Percentiles rank a stretch among this genome's conserved stretches.
Conservation (phyloP, 2,113 vertebrate species). For the Takifugu bimaculatus region DNA sequence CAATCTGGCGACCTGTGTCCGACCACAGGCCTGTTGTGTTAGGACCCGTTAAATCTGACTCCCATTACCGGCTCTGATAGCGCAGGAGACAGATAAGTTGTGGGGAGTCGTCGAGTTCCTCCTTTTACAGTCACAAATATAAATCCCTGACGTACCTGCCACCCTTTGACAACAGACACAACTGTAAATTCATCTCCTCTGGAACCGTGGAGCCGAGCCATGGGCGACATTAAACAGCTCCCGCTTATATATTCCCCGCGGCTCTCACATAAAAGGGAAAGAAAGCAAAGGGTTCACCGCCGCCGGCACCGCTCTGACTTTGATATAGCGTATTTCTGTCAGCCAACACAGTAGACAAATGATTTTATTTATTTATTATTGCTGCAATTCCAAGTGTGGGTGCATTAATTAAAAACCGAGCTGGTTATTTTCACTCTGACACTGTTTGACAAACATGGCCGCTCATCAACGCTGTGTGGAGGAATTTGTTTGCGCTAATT, state of each 20-base stretch:
- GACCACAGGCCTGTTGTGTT: too few relatives aligned
- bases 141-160: conserved; percentile 52
- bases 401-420: conserved; percentile 70
- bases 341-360: conserved; percentile 44
- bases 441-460: conserved; percentile 57
- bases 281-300: conserved; percentile 35
- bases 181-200: conserved; percentile 30
- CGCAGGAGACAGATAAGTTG: too few relatives aligned
- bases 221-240: conserved; percentile 42
- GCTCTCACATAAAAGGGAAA: conserved; percentile 16
- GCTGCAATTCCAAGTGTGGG: conserved; percentile 57
- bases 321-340: conserved; percentile 56
- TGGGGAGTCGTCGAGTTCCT: conserved; percentile 49
- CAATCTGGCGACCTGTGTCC: too few relatives aligned
- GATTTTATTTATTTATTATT: conserved; percentile 36
- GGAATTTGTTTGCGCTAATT: conserved; percentile 55
- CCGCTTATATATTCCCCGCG: conserved; percentile 45
- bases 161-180: conserved; percentile 29
- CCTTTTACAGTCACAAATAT: conserved; percentile 61
- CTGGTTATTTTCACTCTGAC: conserved; percentile 52
- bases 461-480: conserved; percentile 61
- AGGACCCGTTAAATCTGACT: too few relatives aligned
- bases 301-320: conserved; percentile 53
- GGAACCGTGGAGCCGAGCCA: conserved; percentile 37
- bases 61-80: too few relatives aligned